These are phyloP conservation scores for Digitonthophagus gazella DNA, from an alignment of 2,888 invertebrate genomes.

Conservation along the genomic window DNA sequence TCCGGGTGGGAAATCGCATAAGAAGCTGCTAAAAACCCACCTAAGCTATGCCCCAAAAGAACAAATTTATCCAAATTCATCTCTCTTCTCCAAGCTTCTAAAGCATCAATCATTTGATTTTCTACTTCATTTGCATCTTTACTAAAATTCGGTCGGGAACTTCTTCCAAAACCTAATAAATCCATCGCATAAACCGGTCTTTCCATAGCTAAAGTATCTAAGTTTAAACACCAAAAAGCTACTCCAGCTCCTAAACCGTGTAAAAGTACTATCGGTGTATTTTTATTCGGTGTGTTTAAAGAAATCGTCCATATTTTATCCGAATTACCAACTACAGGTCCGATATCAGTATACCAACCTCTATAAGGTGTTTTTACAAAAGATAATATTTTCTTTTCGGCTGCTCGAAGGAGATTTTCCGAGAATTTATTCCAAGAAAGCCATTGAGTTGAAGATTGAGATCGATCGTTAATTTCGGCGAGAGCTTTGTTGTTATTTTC, in stretches of 20 bases:
- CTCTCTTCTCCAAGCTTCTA: slow-evolving; percentile 91
- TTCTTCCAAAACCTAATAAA: slow-evolving; percentile 83
- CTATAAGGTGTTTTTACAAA: slow-evolving; percentile 40
- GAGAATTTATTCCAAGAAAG: slow-evolving; percentile 79
- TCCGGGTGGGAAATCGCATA: slow-evolving; percentile 83
- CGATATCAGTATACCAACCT: slow-evolving; percentile 54
- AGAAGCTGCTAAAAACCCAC: slow-evolving; percentile 84
- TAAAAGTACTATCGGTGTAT: slow-evolving; percentile 80
- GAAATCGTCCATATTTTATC: slow-evolving; percentile 65
- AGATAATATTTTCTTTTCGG: slow-evolving; percentile 56
- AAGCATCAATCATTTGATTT: slow-evolving; percentile 83
- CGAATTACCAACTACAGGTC: slow-evolving; percentile 56
- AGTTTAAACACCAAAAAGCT: slow-evolving; percentile 88
- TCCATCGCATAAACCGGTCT: slow-evolving; percentile 90
- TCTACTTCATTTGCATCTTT: slow-evolving; percentile 76
- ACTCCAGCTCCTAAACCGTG: slow-evolving; percentile 93
- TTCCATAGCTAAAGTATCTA: slow-evolving; percentile 73
- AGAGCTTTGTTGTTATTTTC: background rate
- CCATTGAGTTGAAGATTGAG: slow-evolving; percentile 49
- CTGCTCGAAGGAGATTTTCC: slow-evolving; percentile 69
- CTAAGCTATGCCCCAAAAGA: slow-evolving; percentile 89
- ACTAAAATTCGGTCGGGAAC: slow-evolving; percentile 83
- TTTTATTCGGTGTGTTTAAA: slow-evolving; percentile 58
- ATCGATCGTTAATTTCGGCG: background rate
- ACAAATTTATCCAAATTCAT: slow-evolving; percentile 83